Evolutionary conservation across 2,888 invertebrate species (phyloP).

Genomic region (Morpho helenor): DNA sequence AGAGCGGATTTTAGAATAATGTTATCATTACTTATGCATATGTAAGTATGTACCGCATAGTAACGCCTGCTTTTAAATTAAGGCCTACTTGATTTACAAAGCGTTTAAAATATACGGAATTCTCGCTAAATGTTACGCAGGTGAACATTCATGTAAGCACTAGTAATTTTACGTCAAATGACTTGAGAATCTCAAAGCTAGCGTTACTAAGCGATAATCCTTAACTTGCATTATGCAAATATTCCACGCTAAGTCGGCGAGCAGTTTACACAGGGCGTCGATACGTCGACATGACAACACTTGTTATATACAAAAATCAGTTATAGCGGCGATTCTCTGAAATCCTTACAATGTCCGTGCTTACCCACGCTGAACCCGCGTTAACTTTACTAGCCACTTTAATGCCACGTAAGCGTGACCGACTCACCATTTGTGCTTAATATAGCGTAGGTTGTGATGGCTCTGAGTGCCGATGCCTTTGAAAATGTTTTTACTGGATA

Average conservation of each 20-base stretch:
- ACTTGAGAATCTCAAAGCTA: neutral
- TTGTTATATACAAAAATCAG: slow-evolving; percentile 1
- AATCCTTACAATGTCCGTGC: slow-evolving; percentile 39
- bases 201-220: neutral
- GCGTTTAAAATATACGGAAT: no score
- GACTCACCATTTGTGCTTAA: slow-evolving; percentile 30
- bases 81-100: no score
- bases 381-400: slow-evolving; percentile 41
- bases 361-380: slow-evolving; percentile 34
- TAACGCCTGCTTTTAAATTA: no score
- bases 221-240: neutral
- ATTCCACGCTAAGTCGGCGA: neutral
- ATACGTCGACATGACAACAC: slow-evolving; percentile 1
- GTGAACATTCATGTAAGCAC: neutral
- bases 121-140: no score
- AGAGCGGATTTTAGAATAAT: no score
- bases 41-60: no score
- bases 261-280: neutral
- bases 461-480: slow-evolving; percentile 15
- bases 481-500: slow-evolving; percentile 21
- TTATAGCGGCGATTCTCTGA: slow-evolving; percentile 50
- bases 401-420: slow-evolving; percentile 45
- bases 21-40: no score
- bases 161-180: neutral
- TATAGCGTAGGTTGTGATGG: slow-evolving; percentile 27